Percentiles rank a stretch among this genome's conserved stretches.
These are phyloP conservation scores for Emys orbicularis DNA, from an alignment of 2,797 vertebrate species.

Conservation along the genomic window DNA sequence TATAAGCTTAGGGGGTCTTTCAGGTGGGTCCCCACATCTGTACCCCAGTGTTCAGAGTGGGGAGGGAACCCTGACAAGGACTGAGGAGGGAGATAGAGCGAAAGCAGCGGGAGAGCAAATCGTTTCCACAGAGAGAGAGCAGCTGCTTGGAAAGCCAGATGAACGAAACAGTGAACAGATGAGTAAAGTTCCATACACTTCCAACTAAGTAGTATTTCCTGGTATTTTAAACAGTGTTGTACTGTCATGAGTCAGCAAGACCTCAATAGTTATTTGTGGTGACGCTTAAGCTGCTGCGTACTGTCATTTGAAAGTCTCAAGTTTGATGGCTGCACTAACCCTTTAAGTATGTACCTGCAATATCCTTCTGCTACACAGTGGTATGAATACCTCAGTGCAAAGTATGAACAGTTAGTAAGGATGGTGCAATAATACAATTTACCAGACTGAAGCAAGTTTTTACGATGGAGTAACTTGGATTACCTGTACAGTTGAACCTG, in stretches of 20 bases:
- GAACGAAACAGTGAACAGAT: background rate
- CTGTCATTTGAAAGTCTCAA: slow-evolving; percentile 28
- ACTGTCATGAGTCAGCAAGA: slow-evolving; percentile 56
- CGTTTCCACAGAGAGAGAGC: rapidly evolving
- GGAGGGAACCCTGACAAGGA: background rate
- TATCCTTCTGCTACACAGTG: slow-evolving; percentile 28
- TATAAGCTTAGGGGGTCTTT: too few relatives aligned
- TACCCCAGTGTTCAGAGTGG: too few relatives aligned
- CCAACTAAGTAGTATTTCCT: background rate
- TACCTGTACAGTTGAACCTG: slow-evolving; percentile 29
- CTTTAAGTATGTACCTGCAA: slow-evolving; percentile 22
- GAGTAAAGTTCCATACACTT: slow-evolving; percentile 16
- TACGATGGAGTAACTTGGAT: background rate
- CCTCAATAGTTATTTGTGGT: slow-evolving; percentile 35
- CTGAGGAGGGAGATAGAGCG: rapidly evolving
- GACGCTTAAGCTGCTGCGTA: slow-evolving; percentile 53
- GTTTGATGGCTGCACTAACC: background rate
- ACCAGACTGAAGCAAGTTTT: slow-evolving; percentile 52
- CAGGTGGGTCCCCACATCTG: too few relatives aligned
- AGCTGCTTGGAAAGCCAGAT: background rate
- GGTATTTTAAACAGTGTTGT: slow-evolving; percentile 41
- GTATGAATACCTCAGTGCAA: background rate
- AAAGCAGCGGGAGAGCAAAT: background rate
- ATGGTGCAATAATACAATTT: background rate
- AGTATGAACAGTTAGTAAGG: background rate